A percentile compares a stretch with the other conserved stretches of the same genome.
Conservation (phyloP, 37 sponge, comb jelly and placozoan species). For the Dysidea cf. avara region DNA sequence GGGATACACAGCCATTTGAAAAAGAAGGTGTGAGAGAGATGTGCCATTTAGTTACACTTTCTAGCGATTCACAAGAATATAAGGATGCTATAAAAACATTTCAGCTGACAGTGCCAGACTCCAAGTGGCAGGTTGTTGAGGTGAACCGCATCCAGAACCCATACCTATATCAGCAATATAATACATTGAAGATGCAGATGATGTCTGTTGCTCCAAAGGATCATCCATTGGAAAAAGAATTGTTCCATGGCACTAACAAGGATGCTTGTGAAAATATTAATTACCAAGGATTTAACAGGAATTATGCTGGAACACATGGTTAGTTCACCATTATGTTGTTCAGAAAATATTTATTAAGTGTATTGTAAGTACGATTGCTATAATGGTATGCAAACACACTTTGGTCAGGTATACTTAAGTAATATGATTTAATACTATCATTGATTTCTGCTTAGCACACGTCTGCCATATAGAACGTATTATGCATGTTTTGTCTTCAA, state of each 20-base stretch:
- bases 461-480: no score
- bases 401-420: no score
- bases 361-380: no score
- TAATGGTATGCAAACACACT: no score
- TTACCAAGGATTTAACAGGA: constrained; percentile 60
- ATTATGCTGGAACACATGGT: no score
- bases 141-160: constrained; percentile 49
- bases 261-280: constrained; percentile 22
- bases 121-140: background rate
- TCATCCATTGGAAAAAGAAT: constrained; percentile 8
- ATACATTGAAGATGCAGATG: constrained; percentile 6
- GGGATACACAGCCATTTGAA: constrained; percentile 25
- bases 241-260: constrained; percentile 54
- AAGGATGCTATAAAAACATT: constrained; percentile 27
- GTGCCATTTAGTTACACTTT: constrained; percentile 16
- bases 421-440: no score
- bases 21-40: constrained; percentile 2
- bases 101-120: constrained; percentile 6
- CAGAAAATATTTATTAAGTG: no score
- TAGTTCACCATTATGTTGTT: no score
- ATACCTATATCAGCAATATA: constrained; percentile 18
- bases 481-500: no score
- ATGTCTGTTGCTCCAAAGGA: no score
- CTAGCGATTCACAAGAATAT: constrained; percentile 20
- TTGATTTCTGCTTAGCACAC: no score